Conservation (phyloP, 1,140 invertebrate species). For the Asbolus verrucosus region DNA sequence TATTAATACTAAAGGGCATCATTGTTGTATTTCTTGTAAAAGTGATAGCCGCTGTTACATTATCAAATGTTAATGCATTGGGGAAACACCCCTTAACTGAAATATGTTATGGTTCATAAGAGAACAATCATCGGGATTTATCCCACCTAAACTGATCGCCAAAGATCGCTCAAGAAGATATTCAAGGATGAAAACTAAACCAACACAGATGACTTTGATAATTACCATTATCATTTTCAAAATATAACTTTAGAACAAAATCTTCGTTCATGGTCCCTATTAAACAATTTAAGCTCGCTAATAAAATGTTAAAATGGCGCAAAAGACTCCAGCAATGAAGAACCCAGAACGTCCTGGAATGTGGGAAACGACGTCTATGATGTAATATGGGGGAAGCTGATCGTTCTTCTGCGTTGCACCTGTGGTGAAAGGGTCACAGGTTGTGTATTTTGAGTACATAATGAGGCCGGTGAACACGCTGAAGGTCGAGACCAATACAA, state of each 20-base stretch:
- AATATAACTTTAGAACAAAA: constrained; percentile 67
- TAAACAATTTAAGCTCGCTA: constrained; percentile 74
- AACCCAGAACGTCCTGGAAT: constrained; percentile 71
- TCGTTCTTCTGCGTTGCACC: constrained; percentile 66
- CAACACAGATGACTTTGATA: constrained; percentile 70
- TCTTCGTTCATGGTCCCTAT: constrained; percentile 78
- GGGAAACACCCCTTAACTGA: no score
- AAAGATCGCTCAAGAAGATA: constrained; percentile 73
- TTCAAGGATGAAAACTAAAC: constrained; percentile 72
- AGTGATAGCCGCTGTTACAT: no score
- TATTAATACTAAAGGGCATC: no score
- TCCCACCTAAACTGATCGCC: constrained; percentile 72
- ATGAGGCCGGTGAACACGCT: constrained; percentile 74
- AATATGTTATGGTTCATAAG: no score
- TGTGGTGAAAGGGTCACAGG: constrained; percentile 77
- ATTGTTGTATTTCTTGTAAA: no score
- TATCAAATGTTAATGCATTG: no score
- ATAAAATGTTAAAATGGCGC: constrained; percentile 72
- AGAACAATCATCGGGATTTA: no score
- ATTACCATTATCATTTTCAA: constrained; percentile 72
- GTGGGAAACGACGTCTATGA: constrained; percentile 67
- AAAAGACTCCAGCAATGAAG: constrained; percentile 75
- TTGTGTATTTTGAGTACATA: constrained; percentile 77
- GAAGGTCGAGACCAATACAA: constrained; percentile 51
- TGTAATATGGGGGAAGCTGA: constrained; percentile 68